Evolutionary conservation across 2,888 invertebrate genomes (phyloP).

Genomic region (Thecophora atra): DNA sequence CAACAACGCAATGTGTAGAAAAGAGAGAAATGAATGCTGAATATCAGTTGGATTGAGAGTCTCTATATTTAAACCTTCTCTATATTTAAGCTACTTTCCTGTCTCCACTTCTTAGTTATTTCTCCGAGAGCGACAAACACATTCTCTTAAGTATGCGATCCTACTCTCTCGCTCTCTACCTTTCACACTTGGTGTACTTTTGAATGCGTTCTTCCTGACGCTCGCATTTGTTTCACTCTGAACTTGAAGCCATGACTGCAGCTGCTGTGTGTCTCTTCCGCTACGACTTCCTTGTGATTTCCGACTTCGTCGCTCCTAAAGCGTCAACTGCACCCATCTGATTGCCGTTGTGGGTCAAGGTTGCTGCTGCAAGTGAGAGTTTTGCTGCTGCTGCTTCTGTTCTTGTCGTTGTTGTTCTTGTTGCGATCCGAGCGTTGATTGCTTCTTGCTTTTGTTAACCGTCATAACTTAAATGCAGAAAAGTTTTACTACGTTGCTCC

Average conservation of each 20-base stretch:
- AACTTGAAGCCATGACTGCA: not conserved
- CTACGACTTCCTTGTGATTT: not conserved
- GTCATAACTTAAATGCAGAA: conserved; percentile 4
- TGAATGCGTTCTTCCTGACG: not conserved
- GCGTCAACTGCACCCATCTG: not conserved
- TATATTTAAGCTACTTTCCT: not conserved
- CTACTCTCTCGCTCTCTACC: too few species aligned
- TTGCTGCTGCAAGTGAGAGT: conserved; percentile 1
- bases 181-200: too few species aligned
- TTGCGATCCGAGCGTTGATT: not conserved
- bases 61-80: not conserved
- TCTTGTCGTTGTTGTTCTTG: not conserved
- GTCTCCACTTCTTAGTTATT: not conserved
- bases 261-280: not conserved
- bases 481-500: not conserved
- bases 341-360: conserved; percentile 26
- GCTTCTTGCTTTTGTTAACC: not conserved
- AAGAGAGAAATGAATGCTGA: not conserved
- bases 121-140: not conserved
- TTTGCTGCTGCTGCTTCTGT: not conserved
- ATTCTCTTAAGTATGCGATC: too few species aligned
- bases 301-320: not conserved
- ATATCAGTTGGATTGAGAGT: conserved; percentile 3
- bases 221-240: not conserved
- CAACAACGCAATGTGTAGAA: not conserved